Evolutionary conservation across 2,888 invertebrate species (phyloP).

Genomic region (Drosophila leonis): DNA sequence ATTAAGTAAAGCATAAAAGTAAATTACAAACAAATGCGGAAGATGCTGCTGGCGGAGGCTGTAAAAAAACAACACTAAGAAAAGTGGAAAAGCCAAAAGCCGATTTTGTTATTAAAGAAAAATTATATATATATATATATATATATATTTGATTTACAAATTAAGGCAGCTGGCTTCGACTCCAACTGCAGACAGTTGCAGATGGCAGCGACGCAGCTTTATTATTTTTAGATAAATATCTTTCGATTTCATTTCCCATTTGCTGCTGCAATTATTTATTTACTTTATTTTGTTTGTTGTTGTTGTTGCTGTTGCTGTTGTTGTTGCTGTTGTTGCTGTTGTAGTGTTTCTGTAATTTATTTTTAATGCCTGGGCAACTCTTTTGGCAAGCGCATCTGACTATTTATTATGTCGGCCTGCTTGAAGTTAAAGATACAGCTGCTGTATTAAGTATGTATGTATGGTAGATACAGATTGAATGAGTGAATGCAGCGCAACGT

Average conservation of each 20-base stretch:
- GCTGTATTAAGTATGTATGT: slow-evolving; percentile 10
- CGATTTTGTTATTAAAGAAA: slow-evolving; percentile 67
- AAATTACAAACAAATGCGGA: slow-evolving; percentile 81
- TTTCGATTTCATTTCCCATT: slow-evolving; percentile 69
- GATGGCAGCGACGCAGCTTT: slow-evolving; percentile 59
- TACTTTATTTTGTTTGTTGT: slow-evolving; percentile 62
- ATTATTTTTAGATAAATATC: slow-evolving; percentile 82
- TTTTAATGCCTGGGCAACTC: slow-evolving; percentile 67
- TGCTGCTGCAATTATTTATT: slow-evolving; percentile 68
- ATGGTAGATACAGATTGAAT: slow-evolving; percentile 30
- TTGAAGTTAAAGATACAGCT: slow-evolving; percentile 31
- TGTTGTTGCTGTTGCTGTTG: slow-evolving; percentile 19
- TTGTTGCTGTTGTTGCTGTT: slow-evolving; percentile 8
- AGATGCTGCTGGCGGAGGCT: slow-evolving; percentile 48
- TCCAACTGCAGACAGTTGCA: slow-evolving; percentile 42
- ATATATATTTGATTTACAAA: slow-evolving; percentile 68
- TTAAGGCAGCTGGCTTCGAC: slow-evolving; percentile 68
- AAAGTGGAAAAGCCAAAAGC: slow-evolving; percentile 44
- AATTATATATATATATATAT: slow-evolving; percentile 16
- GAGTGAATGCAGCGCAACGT: slow-evolving; percentile 48
- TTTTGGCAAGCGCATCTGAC: slow-evolving; percentile 48
- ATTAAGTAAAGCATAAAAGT: slow-evolving; percentile 82
- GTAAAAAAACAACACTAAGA: slow-evolving; percentile 7
- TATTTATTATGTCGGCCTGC: slow-evolving; percentile 63
- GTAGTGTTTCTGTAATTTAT: slow-evolving; percentile 56